Percentiles rank a stretch among this genome's conserved stretches.
Conservation (phyloP, 1,140 invertebrate species). For the Mactra quadrangularis region DNA sequence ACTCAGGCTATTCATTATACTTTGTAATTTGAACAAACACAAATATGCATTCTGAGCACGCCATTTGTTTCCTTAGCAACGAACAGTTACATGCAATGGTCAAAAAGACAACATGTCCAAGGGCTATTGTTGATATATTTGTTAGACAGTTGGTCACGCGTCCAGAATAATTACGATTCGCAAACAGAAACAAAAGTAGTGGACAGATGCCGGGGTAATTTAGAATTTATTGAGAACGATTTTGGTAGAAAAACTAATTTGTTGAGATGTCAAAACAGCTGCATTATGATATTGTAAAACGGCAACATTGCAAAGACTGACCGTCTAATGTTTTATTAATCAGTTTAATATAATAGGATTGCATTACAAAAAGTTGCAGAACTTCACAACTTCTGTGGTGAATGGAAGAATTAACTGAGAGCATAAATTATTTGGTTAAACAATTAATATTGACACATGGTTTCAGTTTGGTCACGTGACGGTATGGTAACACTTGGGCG, state of each 20-base stretch:
- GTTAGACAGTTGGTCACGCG: constrained; percentile 59
- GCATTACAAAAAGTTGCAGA: neutral
- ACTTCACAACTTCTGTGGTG: too few species aligned
- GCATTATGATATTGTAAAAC: constrained; percentile 23
- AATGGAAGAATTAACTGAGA: too few species aligned
- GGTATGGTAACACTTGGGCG: too few species aligned
- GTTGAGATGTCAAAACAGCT: constrained; percentile 54
- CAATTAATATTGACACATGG: too few species aligned
- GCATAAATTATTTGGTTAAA: too few species aligned
- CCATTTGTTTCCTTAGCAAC: constrained; percentile 48
- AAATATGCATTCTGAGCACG: constrained; percentile 52
- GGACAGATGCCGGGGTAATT: constrained; percentile 49
- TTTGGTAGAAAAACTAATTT: constrained; percentile 54
- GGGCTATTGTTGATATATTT: constrained; percentile 40
- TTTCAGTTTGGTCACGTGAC: too few species aligned
- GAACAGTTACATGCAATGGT: constrained; percentile 48
- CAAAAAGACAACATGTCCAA: constrained; percentile 32
- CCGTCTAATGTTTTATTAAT: constrained; percentile 4
- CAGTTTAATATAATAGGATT: constrained; percentile 18
- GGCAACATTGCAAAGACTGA: constrained; percentile 6
- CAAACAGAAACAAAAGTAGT: constrained; percentile 16
- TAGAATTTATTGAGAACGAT: constrained; percentile 27
- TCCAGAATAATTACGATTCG: constrained; percentile 26
- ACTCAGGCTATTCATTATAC: neutral
- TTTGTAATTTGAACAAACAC: constrained; percentile 19